A percentile compares a stretch with the other conserved stretches of the same genome.
Conservation (phyloP, 2,888 invertebrate genomes). For the Cheilosia variabilis region DNA sequence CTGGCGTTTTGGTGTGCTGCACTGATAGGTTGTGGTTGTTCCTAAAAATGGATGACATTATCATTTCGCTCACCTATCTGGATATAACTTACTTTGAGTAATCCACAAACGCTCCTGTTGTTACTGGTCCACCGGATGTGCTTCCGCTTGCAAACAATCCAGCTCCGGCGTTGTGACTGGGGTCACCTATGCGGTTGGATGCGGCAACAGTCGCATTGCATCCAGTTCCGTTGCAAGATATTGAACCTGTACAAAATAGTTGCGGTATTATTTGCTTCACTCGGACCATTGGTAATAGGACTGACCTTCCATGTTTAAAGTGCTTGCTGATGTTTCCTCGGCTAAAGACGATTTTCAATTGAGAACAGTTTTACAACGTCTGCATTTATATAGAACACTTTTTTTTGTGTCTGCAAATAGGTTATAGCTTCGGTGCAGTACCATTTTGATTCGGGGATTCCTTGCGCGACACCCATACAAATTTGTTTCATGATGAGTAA, state of each 20-base stretch:
- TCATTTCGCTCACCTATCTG: not conserved
- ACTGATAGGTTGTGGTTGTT: slow-evolving; percentile 55
- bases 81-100: slow-evolving; percentile 29
- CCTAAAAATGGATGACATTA: slow-evolving; percentile 14
- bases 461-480: too few relatives aligned
- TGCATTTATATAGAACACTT: not conserved
- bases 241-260: slow-evolving; percentile 11
- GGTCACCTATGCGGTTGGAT: slow-evolving; percentile 33
- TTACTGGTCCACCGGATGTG: slow-evolving; percentile 45
- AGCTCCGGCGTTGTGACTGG: slow-evolving; percentile 39
- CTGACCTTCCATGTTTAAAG: slow-evolving; percentile 9
- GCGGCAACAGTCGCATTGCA: slow-evolving; percentile 24
- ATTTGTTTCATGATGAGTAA: too few relatives aligned
- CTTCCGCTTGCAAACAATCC: slow-evolving; percentile 54
- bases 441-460: too few relatives aligned
- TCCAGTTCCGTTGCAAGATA: slow-evolving; percentile 25
- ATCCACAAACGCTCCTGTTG: slow-evolving; percentile 46
- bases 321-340: not conserved
- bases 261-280: not conserved
- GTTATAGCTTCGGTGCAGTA: too few relatives aligned
- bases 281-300: not conserved
- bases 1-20: slow-evolving; percentile 52
- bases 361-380: not conserved
- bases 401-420: too few relatives aligned
- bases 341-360: too few relatives aligned